Evolutionary conservation across 2,888 invertebrate genomes (phyloP), one percentile per base, ranked within the genome.

Genomic region (Strigamia transsilvanica): DNA sequence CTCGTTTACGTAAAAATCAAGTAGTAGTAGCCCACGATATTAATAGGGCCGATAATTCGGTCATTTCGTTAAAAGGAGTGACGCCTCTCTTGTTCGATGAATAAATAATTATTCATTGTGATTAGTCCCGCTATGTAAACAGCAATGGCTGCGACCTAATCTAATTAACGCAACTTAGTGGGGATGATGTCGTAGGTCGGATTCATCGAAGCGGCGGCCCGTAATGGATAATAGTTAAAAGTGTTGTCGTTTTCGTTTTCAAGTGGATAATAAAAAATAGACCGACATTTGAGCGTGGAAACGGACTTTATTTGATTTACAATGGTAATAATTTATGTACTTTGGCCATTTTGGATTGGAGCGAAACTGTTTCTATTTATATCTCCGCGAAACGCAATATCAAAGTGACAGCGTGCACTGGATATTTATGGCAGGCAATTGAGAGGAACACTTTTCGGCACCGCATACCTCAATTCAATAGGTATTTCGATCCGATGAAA

Each of bases 31-130:
- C 56, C 56, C 56, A 56, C 3, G 56, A 56, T 56, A 56, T 56
- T 56, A 56, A 56, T 56, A 56, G 18, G 56, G 56, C 56, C n/a
- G 56, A 56, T 56, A 56, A 56, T 56, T n/a, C 21, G 56, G 56
- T 56, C 56, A 56, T 56, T 56, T 56, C n/a, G 56, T 46, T 46
- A 12, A 46, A 46, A 56, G 18, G 18, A 18, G 56, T 56, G 56
- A 56, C 15, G 56, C 56, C 56, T 56, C 56, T 56, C 56, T 56
- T 56, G 56, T 56, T 56, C 56, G 56, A 56, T 56, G 56, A 56
- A 56, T 56, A 56, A 56, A 56, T 56, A 56, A 56, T 56, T 56
- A 56, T 56, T 56, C 56, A 56, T 56, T 56, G 56, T 56, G 56
- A 56, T 56, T 56, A 56, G 56, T 56, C 56, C 56, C 56, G 56